Evolutionary conservation across 1,140 invertebrate genomes (phyloP).

Genomic region (Andrena cerasifolii): DNA sequence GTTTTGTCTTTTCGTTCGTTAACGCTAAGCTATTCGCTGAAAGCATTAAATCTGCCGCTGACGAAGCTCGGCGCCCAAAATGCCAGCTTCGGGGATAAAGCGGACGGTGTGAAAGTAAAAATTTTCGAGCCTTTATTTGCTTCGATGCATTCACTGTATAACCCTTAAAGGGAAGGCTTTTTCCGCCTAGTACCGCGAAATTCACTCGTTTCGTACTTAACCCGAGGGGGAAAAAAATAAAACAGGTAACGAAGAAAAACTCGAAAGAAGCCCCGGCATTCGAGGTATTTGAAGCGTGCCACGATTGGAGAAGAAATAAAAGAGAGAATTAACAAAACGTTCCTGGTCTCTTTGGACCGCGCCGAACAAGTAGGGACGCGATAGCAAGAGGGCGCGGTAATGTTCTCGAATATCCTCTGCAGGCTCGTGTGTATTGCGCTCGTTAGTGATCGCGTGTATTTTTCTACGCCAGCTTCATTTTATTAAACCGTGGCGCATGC

Average conservation of each 20-base stretch:
- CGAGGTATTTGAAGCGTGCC: neutral
- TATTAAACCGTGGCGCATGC: constrained; percentile 14
- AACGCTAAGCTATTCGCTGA: constrained; percentile 3
- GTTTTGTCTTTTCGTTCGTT: neutral
- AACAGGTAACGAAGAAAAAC: neutral
- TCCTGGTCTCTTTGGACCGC: neutral
- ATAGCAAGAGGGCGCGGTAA: neutral
- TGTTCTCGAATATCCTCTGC: constrained; percentile 6
- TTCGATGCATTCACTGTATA: too few relatives aligned
- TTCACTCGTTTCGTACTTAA: neutral
- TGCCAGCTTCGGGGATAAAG: neutral
- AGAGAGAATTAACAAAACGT: constrained; percentile 18
- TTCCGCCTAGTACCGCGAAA: too few relatives aligned
- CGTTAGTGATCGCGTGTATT: constrained; percentile 30
- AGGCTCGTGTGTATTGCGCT: neutral
- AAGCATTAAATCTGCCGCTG: too few relatives aligned
- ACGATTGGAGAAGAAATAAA: neutral
- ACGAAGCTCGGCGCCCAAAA: neutral
- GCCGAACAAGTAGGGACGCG: neutral
- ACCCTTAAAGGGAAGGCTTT: too few relatives aligned
- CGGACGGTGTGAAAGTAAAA: too few relatives aligned
- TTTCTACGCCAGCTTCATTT: constrained; percentile 4
- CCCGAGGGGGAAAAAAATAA: neutral
- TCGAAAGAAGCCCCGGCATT: neutral
- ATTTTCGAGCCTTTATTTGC: too few relatives aligned